Evolutionary conservation across 2,797 vertebrate genomes (phyloP).

Genomic region (Scolopax rusticola): DNA sequence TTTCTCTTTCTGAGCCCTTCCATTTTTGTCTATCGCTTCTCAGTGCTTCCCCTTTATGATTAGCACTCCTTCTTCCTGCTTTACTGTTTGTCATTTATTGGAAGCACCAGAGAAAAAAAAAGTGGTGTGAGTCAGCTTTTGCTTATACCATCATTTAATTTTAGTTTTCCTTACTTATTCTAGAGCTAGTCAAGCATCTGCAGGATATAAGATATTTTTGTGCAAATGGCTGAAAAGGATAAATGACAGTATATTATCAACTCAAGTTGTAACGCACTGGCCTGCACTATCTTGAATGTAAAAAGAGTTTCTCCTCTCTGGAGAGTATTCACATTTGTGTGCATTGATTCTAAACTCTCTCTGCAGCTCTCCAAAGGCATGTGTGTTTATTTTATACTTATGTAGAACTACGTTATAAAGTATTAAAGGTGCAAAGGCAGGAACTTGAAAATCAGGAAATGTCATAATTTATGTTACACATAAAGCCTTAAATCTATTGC

Average conservation of each 20-base stretch:
- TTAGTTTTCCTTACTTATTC: neutral
- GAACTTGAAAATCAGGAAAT: neutral
- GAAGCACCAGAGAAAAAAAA: neutral
- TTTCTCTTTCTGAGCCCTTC: neutral
- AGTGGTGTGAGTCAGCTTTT: neutral
- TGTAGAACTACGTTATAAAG: neutral
- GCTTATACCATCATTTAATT: neutral
- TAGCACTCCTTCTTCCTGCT: neutral
- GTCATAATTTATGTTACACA: neutral
- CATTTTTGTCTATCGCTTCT: neutral
- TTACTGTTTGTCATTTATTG: neutral
- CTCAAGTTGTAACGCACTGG: neutral
- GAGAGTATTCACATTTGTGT: neutral
- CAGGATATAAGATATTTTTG: neutral
- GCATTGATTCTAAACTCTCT: neutral
- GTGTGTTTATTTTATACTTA: neutral
- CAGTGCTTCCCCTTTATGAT: neutral
- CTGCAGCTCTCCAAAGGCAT: neutral
- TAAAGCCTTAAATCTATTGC: neutral
- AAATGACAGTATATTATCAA: neutral
- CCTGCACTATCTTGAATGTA: rapidly evolving
- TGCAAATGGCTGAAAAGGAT: neutral
- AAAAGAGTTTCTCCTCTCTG: neutral
- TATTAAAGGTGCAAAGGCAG: neutral
- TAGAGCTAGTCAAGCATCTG: neutral